phyloP scores from a whole-genome alignment of 2,797 vertebrate species.

The Loriculus beryllinus region DNA sequence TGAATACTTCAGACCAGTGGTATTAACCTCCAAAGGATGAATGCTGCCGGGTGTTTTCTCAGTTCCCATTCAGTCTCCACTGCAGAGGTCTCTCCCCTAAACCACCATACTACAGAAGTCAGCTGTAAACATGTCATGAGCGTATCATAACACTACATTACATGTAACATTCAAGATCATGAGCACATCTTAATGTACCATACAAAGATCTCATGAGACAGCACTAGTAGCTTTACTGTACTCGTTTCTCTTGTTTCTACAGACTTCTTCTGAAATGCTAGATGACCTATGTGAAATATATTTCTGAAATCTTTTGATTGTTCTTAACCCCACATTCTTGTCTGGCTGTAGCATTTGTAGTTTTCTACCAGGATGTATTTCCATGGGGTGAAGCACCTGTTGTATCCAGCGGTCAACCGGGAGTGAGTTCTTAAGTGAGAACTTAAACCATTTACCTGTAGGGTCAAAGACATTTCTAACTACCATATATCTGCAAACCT shows the following conservation, averaged over 20 bases:
- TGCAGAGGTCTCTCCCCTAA: background rate
- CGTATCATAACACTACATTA: background rate
- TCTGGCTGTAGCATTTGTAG: background rate
- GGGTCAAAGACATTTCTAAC: background rate
- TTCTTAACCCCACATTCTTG: background rate
- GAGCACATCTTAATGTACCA: background rate
- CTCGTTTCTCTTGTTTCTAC: background rate
- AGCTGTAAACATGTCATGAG: background rate
- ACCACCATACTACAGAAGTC: background rate
- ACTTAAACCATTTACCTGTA: background rate
- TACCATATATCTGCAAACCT: rapidly evolving
- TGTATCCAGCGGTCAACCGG: rapidly evolving
- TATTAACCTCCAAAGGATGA: background rate
- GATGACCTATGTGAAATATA: background rate
- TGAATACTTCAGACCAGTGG: background rate
- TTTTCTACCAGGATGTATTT: background rate
- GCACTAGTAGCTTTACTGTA: background rate
- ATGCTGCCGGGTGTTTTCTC: background rate
- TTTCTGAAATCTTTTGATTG: background rate
- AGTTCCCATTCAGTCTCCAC: background rate
- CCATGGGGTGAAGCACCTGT: background rate
- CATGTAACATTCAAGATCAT: background rate
- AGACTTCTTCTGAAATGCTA: background rate
- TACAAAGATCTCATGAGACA: background rate
- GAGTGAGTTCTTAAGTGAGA: rapidly evolving